Evolutionary conservation across 2,888 invertebrate species (phyloP), one percentile per base, ranked within the genome.

Genomic region (Celastrina argiolus): DNA sequence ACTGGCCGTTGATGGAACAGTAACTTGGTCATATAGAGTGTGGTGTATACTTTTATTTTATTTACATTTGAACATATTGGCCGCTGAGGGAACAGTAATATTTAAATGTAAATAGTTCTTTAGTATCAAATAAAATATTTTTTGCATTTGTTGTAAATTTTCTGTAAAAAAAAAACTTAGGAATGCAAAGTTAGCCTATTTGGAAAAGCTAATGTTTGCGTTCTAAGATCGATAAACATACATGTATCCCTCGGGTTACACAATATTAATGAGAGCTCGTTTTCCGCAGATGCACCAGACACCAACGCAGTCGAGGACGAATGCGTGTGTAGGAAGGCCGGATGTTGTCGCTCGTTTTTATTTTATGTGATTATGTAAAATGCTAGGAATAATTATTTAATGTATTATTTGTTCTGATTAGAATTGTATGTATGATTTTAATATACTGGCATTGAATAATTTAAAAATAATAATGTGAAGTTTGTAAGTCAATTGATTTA

Each of bases 1-100:
- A 4, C 22, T 51, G 56, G 12, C 56, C 56, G 56, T 26, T 12
- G 56, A 56, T 26, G 56, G 56, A 56, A 28, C 56, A 56, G 56
- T 56, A 39, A 8, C 14, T 39, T 14, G 39, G 39, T 39, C 39
- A 39, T 39, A 12, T 39, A 12, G 39, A 3, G 14, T 8, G 39
- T 39, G 8, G 39, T 39, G 39, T 39, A 12, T 39, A 28, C 28
- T 28, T 28, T 28, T 28, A 28, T 39, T 8, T 8, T 39, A 39
- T 39, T 39, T 39, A 39, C 39, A 39, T 39, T 39, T 39, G 2
- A 39, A 12, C 39, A 8, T 10, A 26, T 14, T 56, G 28, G 26
- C 56, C 28, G 56, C 28, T 12, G 56, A 56, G 10, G 56, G 56
- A 56, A 28, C 28, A 56, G 56, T 56, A 12, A 39, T 39, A 10